Evolutionary conservation across 2,113 vertebrate genomes (phyloP), one percentile per base, ranked within the genome.

Genomic region (Grallaria varia): DNA sequence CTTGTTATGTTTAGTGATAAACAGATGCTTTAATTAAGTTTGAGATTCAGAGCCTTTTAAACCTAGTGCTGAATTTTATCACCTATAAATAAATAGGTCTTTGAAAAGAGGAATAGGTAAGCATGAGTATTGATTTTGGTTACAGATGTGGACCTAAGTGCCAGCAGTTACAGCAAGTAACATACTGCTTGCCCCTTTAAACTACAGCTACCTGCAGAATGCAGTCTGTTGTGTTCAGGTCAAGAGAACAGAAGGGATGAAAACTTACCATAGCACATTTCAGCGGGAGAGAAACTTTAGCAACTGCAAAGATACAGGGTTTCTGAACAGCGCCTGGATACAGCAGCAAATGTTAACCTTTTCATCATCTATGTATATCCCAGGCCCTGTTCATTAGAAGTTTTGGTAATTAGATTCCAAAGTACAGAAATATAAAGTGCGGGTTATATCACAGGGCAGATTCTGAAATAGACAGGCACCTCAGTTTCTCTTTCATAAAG

Each of bases 21-120:
- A 97, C 87, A 96, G 76, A 93, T 84, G 96, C 93, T 97, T 97
- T 97, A 98, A 97, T 97, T 98, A 97, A 94, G 81, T 94, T 95
- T 90, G 72, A 89, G 73, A 58, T 75, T 95, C 91, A 76, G 74
- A 91, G n/a, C 31, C 85, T 97, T 97, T 90, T 92, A 95, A 97
- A 95, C 60, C 15, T 84, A 74, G 59, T 84, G 49, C 44, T 4
- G 45, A 95, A 93, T 96, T 97, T 97, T 96, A 93, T 95, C 66
- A 91, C 71, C 44, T 71, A 84, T 89, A 94, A 89, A 90, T 90
- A 97, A 86, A 94, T 18, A 93, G 10, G 40, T 13, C 62, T 89
- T 89, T 96, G 82, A 69, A 63, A 93, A 84, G 75, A 87, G 76
- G 30, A 93, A 96, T 47, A 94, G 77, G 87, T 89, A 97, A 95